These are phyloP conservation scores for Acromyrmex heyeri DNA, from an alignment of 1,140 invertebrate species.

Conservation along the genomic window DNA sequence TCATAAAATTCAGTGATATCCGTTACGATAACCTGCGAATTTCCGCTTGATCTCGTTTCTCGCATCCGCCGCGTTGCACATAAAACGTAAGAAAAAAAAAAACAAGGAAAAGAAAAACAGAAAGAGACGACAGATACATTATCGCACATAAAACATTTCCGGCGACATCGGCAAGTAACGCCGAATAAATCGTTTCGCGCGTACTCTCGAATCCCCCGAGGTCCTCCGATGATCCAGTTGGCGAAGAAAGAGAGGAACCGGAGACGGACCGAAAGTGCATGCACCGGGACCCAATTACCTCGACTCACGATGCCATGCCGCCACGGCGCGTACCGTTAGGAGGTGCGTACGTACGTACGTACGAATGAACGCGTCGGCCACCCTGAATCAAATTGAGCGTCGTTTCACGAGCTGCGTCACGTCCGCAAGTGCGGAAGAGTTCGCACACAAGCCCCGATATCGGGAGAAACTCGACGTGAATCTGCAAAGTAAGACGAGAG, in stretches of 20 bases:
- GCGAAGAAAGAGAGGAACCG: conserved; percentile 22
- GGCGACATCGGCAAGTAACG: conserved; percentile 39
- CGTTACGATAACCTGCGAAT: conserved; percentile 40
- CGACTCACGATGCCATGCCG: conserved; percentile 38
- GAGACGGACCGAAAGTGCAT: conserved; percentile 66
- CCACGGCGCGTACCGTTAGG: conserved; percentile 70
- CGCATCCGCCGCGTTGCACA: background rate
- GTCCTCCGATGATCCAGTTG: conserved; percentile 62
- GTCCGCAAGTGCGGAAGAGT: conserved; percentile 54
- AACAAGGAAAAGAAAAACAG: background rate
- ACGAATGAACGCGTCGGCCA: conserved; percentile 64
- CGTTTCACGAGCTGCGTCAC: conserved; percentile 56
- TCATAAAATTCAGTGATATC: conserved; percentile 17
- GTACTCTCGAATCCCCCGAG: conserved; percentile 43
- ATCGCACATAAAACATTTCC: conserved; percentile 54
- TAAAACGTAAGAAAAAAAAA: background rate
- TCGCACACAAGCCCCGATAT: conserved; percentile 24
- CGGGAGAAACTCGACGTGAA: conserved; percentile 28
- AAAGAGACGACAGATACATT: conserved; percentile 36
- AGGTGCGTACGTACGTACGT: conserved; percentile 7
- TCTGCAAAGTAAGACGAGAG: conserved; percentile 7
- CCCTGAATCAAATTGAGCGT: conserved; percentile 74
- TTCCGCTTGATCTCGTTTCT: conserved; percentile 47
- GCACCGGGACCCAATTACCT: conserved; percentile 73
- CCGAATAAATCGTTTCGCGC: conserved; percentile 41